Evolutionary conservation across 2,797 vertebrate species (phyloP), one percentile per base, ranked within the genome.

Genomic region (Myripristis jacobus): DNA sequence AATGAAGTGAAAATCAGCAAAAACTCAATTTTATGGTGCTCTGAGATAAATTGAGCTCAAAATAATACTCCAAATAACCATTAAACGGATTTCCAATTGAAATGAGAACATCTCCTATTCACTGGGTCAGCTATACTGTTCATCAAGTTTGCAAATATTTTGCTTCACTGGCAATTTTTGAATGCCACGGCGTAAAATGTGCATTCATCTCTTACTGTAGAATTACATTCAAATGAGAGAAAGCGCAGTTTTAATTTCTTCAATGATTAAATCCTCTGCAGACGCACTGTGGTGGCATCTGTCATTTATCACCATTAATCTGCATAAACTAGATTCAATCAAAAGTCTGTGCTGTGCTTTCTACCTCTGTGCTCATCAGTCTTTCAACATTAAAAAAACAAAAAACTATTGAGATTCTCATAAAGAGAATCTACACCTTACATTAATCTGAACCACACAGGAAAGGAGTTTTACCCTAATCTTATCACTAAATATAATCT

Each of bases 11-110:
- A 86, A 89, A 53, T 87, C 83, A 82, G 85, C 66, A 87, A 85
- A 87, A 82, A 83, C 76, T 88, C 75, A 91, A 92, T 93, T 92
- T 89, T 88, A 91, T 90, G 81, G 83, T 84, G 56, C 84, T 86
- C 59, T 64, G 52, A 86, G 87, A 92, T 92, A 87, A 91, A 88
- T 87, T 90, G 87, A 83, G 77, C 76, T 88, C 75, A 91, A 90
- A 91, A 92, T 87, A 91, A 92, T 87, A 88, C 79, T 88, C 74
- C 73, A 89, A 91, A 91, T 87, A 90, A 91, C 87, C 79, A 88
- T 92, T 88, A 86, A 87, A 90, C 76, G 87, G 83, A 91, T 88
- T 92, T 86, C 67, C 84, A 92, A 91, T 89, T 92, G 85, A 91
- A 94, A 91, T 85, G 73, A 78, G 74, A 84, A 79, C 61, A 81